phyloP scores from a whole-genome alignment of 23 tunicate genomes.

The Halocynthia aurantium region DNA sequence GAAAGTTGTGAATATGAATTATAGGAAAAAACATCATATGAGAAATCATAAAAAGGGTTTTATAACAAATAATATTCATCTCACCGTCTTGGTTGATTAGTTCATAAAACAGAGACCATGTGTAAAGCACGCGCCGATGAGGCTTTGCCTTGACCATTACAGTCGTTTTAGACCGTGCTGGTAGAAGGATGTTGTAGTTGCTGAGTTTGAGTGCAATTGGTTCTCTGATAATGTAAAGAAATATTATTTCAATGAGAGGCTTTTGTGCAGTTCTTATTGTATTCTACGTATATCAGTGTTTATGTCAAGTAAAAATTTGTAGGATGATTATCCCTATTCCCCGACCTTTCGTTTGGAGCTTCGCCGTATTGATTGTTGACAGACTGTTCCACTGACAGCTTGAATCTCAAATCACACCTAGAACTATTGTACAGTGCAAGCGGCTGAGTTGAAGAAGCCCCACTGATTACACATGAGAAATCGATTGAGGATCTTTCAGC shows the following conservation, averaged over 20 bases:
- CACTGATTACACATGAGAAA: constrained; percentile 63
- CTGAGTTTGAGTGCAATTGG: constrained; percentile 58
- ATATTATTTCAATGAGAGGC: neutral
- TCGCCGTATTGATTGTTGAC: constrained; percentile 75
- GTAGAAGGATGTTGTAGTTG: constrained; percentile 26
- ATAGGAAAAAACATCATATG: too few relatives aligned
- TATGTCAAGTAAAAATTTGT: neutral
- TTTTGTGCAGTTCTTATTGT: neutral
- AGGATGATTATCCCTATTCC: neutral
- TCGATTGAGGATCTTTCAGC: constrained; percentile 44
- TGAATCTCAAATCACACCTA: constrained; percentile 50
- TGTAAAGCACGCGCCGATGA: constrained; percentile 45
- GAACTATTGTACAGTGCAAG: constrained; percentile 59
- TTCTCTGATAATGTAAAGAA: constrained; percentile 32
- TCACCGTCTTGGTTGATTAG: constrained; percentile 42
- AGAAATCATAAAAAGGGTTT: too few relatives aligned
- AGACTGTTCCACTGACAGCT: constrained; percentile 48
- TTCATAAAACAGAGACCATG: constrained; percentile 70
- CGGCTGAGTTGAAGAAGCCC: constrained; percentile 20
- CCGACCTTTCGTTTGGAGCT: constrained; percentile 50
- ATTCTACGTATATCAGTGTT: neutral
- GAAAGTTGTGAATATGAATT: neutral
- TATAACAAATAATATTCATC: neutral
- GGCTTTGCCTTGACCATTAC: constrained; percentile 47
- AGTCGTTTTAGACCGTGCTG: constrained; percentile 46